These are phyloP conservation scores for Apaloderma vittatum DNA, from an alignment of 2,113 vertebrate genomes.

Conservation along the genomic window DNA sequence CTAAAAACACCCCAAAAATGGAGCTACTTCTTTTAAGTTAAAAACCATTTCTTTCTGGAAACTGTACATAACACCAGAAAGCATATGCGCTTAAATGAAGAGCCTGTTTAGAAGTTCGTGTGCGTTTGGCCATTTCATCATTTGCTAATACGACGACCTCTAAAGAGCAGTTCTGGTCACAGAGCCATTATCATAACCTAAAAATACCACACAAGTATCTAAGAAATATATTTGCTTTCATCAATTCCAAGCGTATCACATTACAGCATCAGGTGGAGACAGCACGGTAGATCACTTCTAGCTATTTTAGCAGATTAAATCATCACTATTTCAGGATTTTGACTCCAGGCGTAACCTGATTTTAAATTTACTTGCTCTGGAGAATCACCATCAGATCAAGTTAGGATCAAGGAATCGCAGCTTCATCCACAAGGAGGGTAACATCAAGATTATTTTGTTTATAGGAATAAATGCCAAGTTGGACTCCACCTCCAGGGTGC, in stretches of 20 bases:
- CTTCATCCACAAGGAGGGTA: neutral
- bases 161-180: neutral
- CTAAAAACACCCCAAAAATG: neutral
- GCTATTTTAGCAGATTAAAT: constrained; percentile 8
- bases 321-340: constrained; percentile 41
- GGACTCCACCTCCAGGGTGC: too few relatives aligned
- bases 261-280: constrained; percentile 7
- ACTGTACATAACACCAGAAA: neutral
- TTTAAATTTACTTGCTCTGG: neutral
- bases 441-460: neutral
- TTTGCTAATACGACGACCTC: neutral
- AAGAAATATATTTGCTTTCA: constrained; percentile 16
- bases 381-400: neutral
- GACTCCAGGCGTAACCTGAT: neutral
- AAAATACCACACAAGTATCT: constrained; percentile 1
- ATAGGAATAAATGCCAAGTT: neutral
- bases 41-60: neutral
- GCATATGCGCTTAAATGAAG: neutral
- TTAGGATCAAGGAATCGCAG: neutral
- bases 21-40: neutral
- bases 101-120: neutral
- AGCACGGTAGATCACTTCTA: neutral
- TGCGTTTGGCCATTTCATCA: neutral
- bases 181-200: neutral
- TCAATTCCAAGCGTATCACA: neutral